phyloP scores from a whole-genome alignment of 2,113 vertebrate species.

The Arenaria interpres region DNA sequence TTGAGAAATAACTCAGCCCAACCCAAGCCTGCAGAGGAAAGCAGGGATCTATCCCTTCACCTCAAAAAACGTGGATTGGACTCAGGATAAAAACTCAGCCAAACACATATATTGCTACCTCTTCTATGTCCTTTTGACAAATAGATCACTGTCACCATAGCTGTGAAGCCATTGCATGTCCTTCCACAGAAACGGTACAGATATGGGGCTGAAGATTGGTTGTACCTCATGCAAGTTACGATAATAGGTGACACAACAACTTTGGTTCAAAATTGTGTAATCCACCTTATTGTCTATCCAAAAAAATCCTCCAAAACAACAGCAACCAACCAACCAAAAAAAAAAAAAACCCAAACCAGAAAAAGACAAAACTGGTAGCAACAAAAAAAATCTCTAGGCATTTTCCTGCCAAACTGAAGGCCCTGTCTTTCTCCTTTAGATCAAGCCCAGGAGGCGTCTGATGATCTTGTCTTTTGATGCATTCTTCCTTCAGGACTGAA shows the following conservation, averaged over 20 bases:
- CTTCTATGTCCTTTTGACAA: background rate
- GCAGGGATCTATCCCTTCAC: background rate
- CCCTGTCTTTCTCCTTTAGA: background rate
- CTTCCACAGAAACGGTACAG: background rate
- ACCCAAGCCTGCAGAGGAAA: background rate
- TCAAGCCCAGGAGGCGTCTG: background rate
- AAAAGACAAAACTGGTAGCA: background rate
- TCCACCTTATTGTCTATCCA: background rate
- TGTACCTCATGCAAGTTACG: background rate
- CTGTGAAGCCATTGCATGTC: background rate
- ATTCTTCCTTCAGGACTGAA: background rate
- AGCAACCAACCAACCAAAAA: background rate
- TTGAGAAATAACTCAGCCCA: background rate
- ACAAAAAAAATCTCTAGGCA: background rate
- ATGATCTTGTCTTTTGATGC: background rate
- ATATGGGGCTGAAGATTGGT: background rate
- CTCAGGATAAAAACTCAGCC: background rate
- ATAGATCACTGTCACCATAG: background rate
- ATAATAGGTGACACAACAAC: background rate
- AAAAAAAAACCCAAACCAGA: background rate
- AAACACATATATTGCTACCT: accelerated
- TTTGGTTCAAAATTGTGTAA: background rate
- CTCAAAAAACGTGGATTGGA: background rate
- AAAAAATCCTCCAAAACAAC: background rate
- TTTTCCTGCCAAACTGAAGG: background rate